A percentile compares a stretch with the other conserved stretches of the same genome.
Evolutionary conservation across 2,797 vertebrate species (phyloP).

Genomic region (Scolopax rusticola): DNA sequence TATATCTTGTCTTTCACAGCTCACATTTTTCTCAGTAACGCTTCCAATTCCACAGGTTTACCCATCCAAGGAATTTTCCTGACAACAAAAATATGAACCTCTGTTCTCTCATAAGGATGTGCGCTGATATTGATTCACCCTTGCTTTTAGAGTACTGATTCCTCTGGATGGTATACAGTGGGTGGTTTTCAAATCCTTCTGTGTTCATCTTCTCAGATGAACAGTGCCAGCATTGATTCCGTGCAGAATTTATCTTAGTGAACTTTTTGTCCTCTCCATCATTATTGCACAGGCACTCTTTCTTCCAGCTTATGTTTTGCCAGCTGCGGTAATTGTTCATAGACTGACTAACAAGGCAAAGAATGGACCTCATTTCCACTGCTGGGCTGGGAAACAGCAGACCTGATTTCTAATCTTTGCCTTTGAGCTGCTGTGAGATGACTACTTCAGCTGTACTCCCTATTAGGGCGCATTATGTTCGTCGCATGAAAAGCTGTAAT

Average conservation of each 20-base stretch:
- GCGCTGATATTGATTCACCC: background rate
- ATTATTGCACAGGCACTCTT: background rate
- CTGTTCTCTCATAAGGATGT: background rate
- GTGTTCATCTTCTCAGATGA: background rate
- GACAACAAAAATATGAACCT: conserved; percentile 59
- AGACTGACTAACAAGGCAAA: conserved; percentile 15
- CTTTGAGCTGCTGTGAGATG: background rate
- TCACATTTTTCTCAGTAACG: conserved; percentile 42
- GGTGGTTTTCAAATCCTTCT: background rate
- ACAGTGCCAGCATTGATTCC: background rate
- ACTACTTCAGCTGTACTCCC: background rate
- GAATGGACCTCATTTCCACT: background rate
- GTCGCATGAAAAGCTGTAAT: background rate
- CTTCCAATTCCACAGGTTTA: conserved; percentile 52
- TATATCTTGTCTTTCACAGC: conserved; percentile 58
- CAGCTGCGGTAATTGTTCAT: background rate
- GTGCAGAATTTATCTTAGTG: background rate
- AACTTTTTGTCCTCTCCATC: background rate
- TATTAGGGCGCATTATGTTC: background rate
- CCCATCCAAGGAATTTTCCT: conserved; percentile 45
- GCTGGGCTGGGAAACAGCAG: background rate
- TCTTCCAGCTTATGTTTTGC: conserved; percentile 7
- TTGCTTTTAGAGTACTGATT: background rate
- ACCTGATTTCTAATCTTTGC: background rate
- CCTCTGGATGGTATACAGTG: background rate